Base-by-base conservation (phyloP, 2,797 vertebrate genomes). In the Limosa lapponica region DNA sequence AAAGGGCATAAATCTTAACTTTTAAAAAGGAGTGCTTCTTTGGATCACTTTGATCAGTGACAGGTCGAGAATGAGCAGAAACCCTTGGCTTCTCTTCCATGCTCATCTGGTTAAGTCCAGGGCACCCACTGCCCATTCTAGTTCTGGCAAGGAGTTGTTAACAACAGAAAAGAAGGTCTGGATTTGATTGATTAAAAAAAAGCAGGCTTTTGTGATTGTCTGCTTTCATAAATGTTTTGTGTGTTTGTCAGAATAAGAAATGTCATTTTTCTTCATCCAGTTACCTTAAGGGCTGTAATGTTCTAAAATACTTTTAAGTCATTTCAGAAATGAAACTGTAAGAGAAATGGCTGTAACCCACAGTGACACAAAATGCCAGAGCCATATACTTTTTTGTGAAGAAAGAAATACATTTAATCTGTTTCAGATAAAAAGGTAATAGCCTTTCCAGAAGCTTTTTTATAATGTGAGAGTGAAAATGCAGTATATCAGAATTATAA, bases 51-150 rank as follows among this genome's bases (percentile, higher is more conserved):
- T 99, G 98, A 99, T 99, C 98, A 98, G 98, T 98, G 98, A 99
- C 98, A 99, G 98, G 98, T 98, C 97, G 98, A 98, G 98, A 98
- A 97, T 98, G 98, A 98, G 98, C 98, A 98, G 98, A 98, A 98
- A 98, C 97, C 97, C 92, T 98, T 98, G 97, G 97, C 97, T 98
- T 96, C 93, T 95, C 95, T 97, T 97, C 87, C 89, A 78, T 95
- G 91, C 89, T 97, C 89, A 81, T 97, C 90, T 98, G 75, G 85
- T 91, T 72, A 86, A 95, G 72, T 96, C 95, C 84, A 95, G 87
- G 95, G 95, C 64, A 94, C 46, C 75, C 93, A 97, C 92, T 96
- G 78, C 82, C 93, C 77, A 80, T 87, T 92, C 94, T 90, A 91
- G 78, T 95, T 96, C 94, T 97, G 75, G 81, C 87, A 75, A 96